phyloP scores from a whole-genome alignment of 2,797 vertebrate species.

The Coccyzus lansbergi region DNA sequence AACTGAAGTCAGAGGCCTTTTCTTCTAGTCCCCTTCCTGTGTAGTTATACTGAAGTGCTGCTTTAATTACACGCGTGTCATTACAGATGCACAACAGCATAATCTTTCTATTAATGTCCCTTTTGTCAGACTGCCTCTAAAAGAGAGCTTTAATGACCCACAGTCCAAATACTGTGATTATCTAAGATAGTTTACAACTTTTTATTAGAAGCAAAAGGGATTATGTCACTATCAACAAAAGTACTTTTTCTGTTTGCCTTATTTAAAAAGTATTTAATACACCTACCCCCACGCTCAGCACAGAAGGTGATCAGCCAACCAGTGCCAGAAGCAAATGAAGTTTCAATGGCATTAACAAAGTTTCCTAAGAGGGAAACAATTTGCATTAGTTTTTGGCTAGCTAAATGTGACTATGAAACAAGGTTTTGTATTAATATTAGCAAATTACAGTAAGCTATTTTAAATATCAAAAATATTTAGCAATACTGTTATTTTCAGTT shows the following conservation, averaged over 20 bases:
- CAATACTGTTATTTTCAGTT: background rate
- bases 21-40: background rate
- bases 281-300: slow-evolving; percentile 84
- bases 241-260: background rate
- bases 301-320: slow-evolving; percentile 93
- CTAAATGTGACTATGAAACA: background rate
- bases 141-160: background rate
- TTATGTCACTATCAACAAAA: background rate
- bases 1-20: background rate
- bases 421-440: background rate
- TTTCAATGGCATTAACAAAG: slow-evolving; percentile 83
- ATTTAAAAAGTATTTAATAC: background rate
- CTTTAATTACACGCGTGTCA: background rate
- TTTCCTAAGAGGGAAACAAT: slow-evolving; percentile 79
- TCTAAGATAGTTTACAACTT: background rate
- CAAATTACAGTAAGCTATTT: background rate
- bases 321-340: slow-evolving; percentile 83
- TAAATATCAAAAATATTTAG: background rate
- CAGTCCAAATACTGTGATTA: background rate
- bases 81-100: background rate
- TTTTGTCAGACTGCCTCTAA: background rate
- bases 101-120: background rate
- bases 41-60: background rate
- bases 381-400: background rate
- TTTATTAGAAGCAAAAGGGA: background rate